These are phyloP conservation scores for Melanotaenia duboulayi DNA, from an alignment of 2,113 vertebrate genomes.

Conservation along the genomic window DNA sequence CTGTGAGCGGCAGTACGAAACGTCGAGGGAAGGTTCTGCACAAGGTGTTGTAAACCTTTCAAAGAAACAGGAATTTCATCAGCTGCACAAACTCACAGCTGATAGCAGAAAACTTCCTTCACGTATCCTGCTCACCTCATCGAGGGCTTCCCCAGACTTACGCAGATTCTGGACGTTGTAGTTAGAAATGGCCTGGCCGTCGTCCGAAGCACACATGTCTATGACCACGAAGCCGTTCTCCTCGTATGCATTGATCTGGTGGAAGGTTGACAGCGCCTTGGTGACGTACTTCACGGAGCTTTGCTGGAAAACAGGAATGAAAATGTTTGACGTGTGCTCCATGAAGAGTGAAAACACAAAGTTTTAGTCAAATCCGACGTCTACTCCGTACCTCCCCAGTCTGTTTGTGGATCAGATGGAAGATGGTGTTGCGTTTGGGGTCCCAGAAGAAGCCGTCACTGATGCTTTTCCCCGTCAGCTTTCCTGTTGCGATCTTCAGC, in stretches of 20 bases:
- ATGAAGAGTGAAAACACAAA: neutral
- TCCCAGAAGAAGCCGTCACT: constrained; percentile 86
- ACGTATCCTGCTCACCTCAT: constrained; percentile 81
- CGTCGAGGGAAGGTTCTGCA: constrained; percentile 84
- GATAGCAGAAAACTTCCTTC: too few relatives aligned
- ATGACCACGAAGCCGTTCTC: constrained; percentile 87
- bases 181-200: constrained; percentile 79
- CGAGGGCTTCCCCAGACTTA: constrained; percentile 86
- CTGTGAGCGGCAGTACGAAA: constrained; percentile 87
- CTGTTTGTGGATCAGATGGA: constrained; percentile 88
- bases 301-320: constrained; percentile 70
- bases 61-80: neutral
- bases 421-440: constrained; percentile 84
- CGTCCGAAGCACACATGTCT: constrained; percentile 89
- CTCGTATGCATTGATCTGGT: constrained; percentile 94
- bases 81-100: neutral
- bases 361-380: neutral
- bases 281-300: constrained; percentile 81
- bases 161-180: constrained; percentile 89
- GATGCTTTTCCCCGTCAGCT: constrained; percentile 81
- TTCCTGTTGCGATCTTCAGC: constrained; percentile 84
- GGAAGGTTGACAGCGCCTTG: constrained; percentile 84
- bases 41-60: constrained; percentile 83
- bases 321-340: neutral
- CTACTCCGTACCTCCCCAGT: constrained; percentile 83